Conservation (phyloP, 1,140 invertebrate species). For the Orussus abietinus region DNA sequence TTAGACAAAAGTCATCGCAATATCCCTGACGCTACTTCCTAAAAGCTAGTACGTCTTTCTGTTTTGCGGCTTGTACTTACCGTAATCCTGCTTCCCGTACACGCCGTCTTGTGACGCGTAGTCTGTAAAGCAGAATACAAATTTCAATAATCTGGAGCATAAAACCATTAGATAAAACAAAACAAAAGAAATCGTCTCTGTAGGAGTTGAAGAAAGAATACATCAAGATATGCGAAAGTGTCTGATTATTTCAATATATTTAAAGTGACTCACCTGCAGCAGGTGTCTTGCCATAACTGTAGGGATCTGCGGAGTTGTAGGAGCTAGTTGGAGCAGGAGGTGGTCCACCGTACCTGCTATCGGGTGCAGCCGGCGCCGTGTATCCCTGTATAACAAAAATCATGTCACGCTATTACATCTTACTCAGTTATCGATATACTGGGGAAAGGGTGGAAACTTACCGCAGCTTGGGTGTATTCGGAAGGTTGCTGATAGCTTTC, state of each 20-base stretch:
- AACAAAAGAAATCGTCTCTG: neutral
- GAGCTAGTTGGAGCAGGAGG: slow-evolving; percentile 39
- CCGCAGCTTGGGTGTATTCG: slow-evolving; percentile 47
- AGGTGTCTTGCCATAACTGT: slow-evolving; percentile 49
- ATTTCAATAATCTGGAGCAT: neutral
- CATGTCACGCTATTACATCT: too few species aligned
- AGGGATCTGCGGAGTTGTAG: slow-evolving; percentile 44
- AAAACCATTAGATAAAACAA: slow-evolving; percentile 1
- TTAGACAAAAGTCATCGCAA: too few species aligned
- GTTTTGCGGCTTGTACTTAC: slow-evolving; percentile 41
- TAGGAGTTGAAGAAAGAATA: too few species aligned
- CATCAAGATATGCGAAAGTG: too few species aligned
- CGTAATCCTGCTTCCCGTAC: slow-evolving; percentile 50
- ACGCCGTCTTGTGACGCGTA: slow-evolving; percentile 44
- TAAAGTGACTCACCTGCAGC: slow-evolving; percentile 42
- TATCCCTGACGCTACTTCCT: too few species aligned
- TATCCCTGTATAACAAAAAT: slow-evolving; percentile 50
- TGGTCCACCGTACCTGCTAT: slow-evolving; percentile 44
- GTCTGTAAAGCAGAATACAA: slow-evolving; percentile 37
- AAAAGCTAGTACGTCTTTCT: neutral
- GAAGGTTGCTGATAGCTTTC: slow-evolving; percentile 49
- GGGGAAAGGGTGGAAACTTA: slow-evolving; percentile 30
- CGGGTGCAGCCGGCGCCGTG: slow-evolving; percentile 36
- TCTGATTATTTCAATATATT: too few species aligned
- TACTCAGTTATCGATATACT: neutral